These are phyloP conservation scores for Butorides virescens DNA, from an alignment of 2,113 vertebrate species.

Conservation along the genomic window DNA sequence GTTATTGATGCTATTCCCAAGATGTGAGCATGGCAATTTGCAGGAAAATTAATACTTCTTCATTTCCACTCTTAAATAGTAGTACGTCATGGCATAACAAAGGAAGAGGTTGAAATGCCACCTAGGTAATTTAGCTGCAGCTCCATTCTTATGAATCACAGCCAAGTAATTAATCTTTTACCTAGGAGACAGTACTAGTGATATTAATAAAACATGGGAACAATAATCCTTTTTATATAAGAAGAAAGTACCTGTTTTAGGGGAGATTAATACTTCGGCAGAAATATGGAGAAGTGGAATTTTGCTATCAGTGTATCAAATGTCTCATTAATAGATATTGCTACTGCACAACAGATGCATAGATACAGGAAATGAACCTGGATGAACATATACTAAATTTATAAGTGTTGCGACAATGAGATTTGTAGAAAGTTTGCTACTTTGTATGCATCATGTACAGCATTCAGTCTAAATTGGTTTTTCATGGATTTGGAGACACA, in stretches of 20 bases:
- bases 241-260: conserved; percentile 15
- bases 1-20: neutral
- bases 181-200: conserved; percentile 41
- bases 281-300: conserved; percentile 17
- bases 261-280: conserved; percentile 35
- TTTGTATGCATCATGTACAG: neutral
- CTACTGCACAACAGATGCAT: neutral
- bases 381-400: neutral
- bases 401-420: neutral
- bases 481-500: neutral
- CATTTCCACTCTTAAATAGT: conserved; percentile 32
- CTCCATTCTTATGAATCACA: conserved; percentile 38
- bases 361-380: neutral
- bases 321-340: conserved; percentile 31
- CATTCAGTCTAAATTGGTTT: conserved; percentile 1
- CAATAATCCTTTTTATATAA: conserved; percentile 20
- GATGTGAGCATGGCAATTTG: neutral
- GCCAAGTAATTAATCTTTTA: conserved; percentile 71
- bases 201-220: conserved; percentile 60
- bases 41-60: conserved; percentile 11
- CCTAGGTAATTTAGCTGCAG: conserved; percentile 48
- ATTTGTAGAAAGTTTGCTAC: neutral
- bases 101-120: neutral
- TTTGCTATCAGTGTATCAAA: neutral
- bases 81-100: neutral